Evolutionary conservation across 2,888 invertebrate species (phyloP).

Genomic region (Drosophila mulleri): DNA sequence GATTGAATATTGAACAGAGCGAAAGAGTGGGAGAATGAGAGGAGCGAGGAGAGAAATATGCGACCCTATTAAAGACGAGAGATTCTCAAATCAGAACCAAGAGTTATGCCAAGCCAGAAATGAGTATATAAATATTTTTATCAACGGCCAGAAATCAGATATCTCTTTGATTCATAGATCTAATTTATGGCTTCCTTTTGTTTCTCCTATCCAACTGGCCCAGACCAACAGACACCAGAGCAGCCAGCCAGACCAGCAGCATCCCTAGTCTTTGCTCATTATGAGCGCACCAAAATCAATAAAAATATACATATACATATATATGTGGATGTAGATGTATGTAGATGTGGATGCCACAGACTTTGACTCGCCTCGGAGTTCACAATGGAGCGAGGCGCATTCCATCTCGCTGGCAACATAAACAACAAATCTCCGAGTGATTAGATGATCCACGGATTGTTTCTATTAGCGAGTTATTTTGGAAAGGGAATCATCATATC

Average conservation of each 20-base stretch:
- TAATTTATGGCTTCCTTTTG: constrained; percentile 84
- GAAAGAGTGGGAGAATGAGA: neutral
- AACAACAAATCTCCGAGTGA: constrained; percentile 49
- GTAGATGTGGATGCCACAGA: constrained; percentile 63
- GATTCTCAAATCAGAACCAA: constrained; percentile 31
- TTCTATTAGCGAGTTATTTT: constrained; percentile 60
- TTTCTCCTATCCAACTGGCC: constrained; percentile 41
- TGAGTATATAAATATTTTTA: constrained; percentile 83
- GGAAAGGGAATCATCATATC: constrained; percentile 42
- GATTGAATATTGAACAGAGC: constrained; percentile 8
- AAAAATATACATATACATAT: constrained; percentile 66
- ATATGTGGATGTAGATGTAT: constrained; percentile 55
- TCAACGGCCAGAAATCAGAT: constrained; percentile 83
- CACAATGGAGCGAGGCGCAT: constrained; percentile 50
- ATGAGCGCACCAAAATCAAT: constrained; percentile 82
- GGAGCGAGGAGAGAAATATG: constrained; percentile 39
- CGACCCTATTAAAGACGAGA: constrained; percentile 63
- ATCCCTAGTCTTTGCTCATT: constrained; percentile 62
- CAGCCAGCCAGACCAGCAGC: constrained; percentile 6
- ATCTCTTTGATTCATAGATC: constrained; percentile 83
- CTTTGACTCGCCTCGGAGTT: constrained; percentile 41
- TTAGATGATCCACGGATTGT: constrained; percentile 49
- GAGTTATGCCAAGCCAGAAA: constrained; percentile 74
- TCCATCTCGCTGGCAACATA: constrained; percentile 44
- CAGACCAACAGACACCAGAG: constrained; percentile 73